Conservation (phyloP, 2,113 vertebrate genomes). For the Sterna hirundo region DNA sequence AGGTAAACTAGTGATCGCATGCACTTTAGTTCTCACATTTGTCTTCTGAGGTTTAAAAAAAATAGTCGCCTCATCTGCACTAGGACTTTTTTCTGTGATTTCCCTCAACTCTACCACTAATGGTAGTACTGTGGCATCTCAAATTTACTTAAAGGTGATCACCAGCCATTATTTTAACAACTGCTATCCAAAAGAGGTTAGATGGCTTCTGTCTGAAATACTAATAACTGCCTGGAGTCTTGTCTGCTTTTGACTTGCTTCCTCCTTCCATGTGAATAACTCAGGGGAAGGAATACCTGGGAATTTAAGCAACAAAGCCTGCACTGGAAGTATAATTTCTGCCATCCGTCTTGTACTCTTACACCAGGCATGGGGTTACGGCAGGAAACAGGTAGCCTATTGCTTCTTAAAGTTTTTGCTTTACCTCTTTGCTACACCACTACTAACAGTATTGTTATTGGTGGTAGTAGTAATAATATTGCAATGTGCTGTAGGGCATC, state of each 20-base stretch:
- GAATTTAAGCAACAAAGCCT: background rate
- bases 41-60: background rate
- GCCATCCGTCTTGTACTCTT: background rate
- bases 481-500: background rate
- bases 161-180: slow-evolving; percentile 8
- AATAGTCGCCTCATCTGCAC: background rate
- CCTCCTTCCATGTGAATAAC: background rate
- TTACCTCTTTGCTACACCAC: background rate
- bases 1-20: background rate
- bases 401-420: background rate
- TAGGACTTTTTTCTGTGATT: background rate
- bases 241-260: background rate
- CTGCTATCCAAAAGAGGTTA: background rate
- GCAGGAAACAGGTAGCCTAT: background rate
- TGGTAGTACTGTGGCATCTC: background rate
- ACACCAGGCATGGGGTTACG: background rate
- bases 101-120: background rate
- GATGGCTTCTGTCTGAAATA: background rate
- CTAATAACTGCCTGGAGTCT: background rate
- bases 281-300: background rate
- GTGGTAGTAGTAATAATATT: background rate
- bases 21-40: background rate
- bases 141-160: background rate
- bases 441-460: background rate
- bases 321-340: background rate